Evolutionary conservation across 2,888 invertebrate genomes (phyloP).

Genomic region (Luperina nickerlii): DNA sequence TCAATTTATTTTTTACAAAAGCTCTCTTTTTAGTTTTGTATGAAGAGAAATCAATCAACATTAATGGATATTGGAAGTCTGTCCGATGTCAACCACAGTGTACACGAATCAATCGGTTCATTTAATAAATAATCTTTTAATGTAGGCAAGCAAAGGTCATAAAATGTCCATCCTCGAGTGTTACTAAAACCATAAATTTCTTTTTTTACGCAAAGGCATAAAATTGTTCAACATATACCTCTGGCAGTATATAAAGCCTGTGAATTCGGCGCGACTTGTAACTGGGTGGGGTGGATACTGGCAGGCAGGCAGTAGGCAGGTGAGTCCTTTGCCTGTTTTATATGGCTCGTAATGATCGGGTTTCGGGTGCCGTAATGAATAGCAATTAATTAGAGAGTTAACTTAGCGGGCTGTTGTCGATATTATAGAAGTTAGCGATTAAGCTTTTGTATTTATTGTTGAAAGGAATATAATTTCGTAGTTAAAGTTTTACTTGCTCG

Average conservation of each 20-base stretch:
- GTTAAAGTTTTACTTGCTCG: background rate
- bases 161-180: conserved; percentile 15
- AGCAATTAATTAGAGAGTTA: conserved; percentile 48
- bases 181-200: conserved; percentile 26
- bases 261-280: conserved; percentile 44
- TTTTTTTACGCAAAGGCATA: conserved; percentile 45
- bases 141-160: conserved; percentile 14
- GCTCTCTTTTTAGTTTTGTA: conserved; percentile 25
- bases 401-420: conserved; percentile 10
- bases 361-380: conserved; percentile 54
- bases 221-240: conserved; percentile 35
- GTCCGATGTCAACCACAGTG: background rate
- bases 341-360: conserved; percentile 48
- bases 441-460: conserved; percentile 20
- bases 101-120: conserved; percentile 1
- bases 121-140: conserved; percentile 2
- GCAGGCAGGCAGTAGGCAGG: conserved; percentile 44
- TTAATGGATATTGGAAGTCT: conserved; percentile 15
- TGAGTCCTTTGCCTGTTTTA: conserved; percentile 46
- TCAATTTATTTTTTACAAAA: conserved; percentile 19
- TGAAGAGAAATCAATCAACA: conserved; percentile 40
- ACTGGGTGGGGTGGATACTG: conserved; percentile 42
- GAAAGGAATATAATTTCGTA: conserved; percentile 5
- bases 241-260: conserved; percentile 33
- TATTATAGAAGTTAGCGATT: conserved; percentile 15